Evolutionary conservation across 2,888 invertebrate species (phyloP), one percentile per base, ranked within the genome.

Genomic region (Microctonus hyperodae): DNA sequence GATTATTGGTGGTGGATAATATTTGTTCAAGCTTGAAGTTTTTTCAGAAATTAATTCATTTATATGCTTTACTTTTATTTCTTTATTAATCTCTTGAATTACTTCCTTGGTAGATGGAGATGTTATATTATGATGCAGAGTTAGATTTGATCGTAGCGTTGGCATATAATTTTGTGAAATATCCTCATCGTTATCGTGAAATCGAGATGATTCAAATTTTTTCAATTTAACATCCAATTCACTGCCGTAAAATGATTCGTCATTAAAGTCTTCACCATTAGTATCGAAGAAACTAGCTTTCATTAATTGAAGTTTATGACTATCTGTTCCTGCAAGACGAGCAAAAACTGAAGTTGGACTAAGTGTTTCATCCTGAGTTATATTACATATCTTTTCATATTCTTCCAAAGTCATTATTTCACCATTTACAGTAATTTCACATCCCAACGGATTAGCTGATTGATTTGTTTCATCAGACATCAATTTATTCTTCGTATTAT

Each of bases 241-340:
- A 9, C 2, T 66, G 37, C 20, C 48, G 22, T 20, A 35, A 48
- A 58, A 50, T 37, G 61, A 48, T 33, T 72, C 74, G 11, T 74
- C 74, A 44, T 72, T 70, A 37, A 69, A 68, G 35, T 82, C 80
- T 7, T 79, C 82, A 10, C 44, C 57, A 57, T 50, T 20, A 20
- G 79, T 81, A 1, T 87, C 87, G 75, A 91, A 94, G 60, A 94
- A 88, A 0, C 92, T 93, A 0, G 93, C 93, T 81, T 94, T 94
- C 94, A 94, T 94, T 0, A 93, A 85, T 76, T 94, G 94, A 33
- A 94, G 86, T 75, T 89, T 89, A 73, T 91, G 90, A 16, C 90
- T 87, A 72, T 89, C 88, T 0, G 89, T 85, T 40, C 90, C 87
- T 61, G 88, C 86, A n/a, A 90, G 83, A 0, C 88, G 85, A 0